Conservation (phyloP, 2,113 vertebrate species). For the Amphilophus citrinellus region DNA sequence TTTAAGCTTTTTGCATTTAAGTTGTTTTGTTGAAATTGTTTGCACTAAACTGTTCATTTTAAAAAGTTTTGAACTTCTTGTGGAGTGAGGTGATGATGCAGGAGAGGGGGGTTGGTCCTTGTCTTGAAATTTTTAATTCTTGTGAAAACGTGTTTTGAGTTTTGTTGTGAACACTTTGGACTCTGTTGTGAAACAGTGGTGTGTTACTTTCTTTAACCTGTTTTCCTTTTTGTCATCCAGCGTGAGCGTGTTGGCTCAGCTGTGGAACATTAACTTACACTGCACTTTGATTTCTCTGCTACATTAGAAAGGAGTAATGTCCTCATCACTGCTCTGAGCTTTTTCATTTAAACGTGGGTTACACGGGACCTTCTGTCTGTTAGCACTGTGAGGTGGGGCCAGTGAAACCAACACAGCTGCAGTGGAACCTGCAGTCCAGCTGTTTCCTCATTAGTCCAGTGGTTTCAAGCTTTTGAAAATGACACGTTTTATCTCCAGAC, state of each 20-base stretch:
- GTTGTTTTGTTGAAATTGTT: neutral
- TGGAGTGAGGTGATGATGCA: neutral
- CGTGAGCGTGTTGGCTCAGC: neutral
- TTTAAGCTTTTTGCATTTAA: neutral
- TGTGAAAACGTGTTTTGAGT: neutral
- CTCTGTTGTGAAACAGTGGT: neutral
- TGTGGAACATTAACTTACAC: neutral
- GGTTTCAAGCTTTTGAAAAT: neutral
- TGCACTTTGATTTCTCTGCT: neutral
- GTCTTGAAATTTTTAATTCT: neutral
- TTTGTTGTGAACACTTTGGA: constrained; percentile 26
- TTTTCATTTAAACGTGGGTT: neutral
- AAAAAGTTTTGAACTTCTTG: neutral
- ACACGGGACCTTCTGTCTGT: neutral
- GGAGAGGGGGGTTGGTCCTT: neutral
- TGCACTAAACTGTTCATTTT: constrained; percentile 34
- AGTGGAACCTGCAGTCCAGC: neutral
- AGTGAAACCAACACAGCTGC: neutral
- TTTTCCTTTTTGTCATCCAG: neutral
- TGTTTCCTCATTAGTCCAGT: neutral
- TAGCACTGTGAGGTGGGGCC: neutral
- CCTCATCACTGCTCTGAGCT: neutral
- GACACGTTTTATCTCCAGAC: neutral
- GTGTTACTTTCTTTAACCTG: neutral
- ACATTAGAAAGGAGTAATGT: neutral